Evolutionary conservation across 2,888 invertebrate species (phyloP).

Genomic region (Tachina grossa): DNA sequence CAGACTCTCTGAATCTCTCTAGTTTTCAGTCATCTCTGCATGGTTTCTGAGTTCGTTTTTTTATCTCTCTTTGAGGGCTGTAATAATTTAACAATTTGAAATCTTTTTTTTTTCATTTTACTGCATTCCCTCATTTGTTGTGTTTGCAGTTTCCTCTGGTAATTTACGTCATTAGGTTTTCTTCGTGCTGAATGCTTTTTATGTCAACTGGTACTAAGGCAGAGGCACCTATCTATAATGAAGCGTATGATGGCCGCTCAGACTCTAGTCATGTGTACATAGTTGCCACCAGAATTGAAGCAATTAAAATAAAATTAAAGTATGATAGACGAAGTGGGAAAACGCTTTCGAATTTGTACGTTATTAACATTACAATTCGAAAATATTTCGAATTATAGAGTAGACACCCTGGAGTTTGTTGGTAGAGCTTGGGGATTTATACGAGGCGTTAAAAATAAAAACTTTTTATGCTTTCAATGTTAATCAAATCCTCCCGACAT

Average conservation of each 20-base stretch:
- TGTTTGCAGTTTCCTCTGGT: conserved; percentile 20
- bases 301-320: not conserved
- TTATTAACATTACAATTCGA: no score
- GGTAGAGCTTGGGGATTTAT: no score
- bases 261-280: not conserved
- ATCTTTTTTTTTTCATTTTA: not conserved
- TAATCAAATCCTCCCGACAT: no score
- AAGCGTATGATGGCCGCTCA: not conserved
- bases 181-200: conserved; percentile 13
- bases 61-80: not conserved
- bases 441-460: no score
- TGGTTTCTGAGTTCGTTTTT: not conserved
- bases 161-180: conserved; percentile 62
- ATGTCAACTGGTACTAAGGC: conserved; percentile 20
- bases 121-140: conserved; percentile 27
- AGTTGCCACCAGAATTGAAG: not conserved
- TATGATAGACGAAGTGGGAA: not conserved
- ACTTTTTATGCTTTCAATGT: no score
- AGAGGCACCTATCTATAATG: conserved; percentile 36
- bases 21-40: not conserved
- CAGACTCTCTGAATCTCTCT: conserved; percentile 16
- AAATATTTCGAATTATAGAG: no score
- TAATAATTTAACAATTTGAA: conserved; percentile 19
- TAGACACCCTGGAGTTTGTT: no score
- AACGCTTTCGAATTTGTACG: no score